Evolutionary conservation across 2,797 vertebrate species (phyloP).

Genomic region (Pseudomugil gertrudae): DNA sequence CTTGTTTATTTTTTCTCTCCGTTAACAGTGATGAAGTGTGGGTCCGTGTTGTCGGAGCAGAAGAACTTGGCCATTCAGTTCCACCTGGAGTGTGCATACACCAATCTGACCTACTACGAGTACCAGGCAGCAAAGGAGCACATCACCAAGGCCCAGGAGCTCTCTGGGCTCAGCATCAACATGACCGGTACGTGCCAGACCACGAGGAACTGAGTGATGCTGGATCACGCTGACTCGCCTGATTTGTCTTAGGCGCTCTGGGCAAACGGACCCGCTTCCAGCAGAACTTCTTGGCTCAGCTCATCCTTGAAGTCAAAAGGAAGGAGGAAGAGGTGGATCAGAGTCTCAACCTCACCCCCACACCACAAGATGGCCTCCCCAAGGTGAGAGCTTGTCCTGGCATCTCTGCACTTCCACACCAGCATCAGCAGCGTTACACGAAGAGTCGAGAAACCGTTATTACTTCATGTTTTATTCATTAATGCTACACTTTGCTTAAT

Average conservation of each 20-base stretch:
- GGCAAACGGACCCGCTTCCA: constrained; percentile 98
- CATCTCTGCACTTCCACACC: too few species aligned
- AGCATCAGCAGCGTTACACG: too few species aligned
- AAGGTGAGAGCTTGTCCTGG: constrained; percentile 85
- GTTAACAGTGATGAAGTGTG: constrained; percentile 76
- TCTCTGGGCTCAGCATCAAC: constrained; percentile 85
- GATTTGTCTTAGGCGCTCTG: constrained; percentile 85
- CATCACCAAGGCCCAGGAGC: constrained; percentile 83
- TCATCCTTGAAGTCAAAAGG: constrained; percentile 89
- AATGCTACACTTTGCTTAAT: too few species aligned
- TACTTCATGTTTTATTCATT: too few species aligned
- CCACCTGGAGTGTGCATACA: constrained; percentile 91
- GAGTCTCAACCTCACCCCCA: constrained; percentile 72
- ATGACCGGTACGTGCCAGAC: constrained; percentile 82
- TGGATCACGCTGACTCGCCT: constrained; percentile 12
- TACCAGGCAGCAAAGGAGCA: constrained; percentile 89
- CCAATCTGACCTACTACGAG: constrained; percentile 89
- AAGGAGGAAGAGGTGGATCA: constrained; percentile 63
- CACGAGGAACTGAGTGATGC: not conserved
- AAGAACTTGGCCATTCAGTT: constrained; percentile 87
- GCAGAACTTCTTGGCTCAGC: constrained; percentile 91
- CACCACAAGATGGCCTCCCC: constrained; percentile 84
- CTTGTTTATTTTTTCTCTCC: too few species aligned
- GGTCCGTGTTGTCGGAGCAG: constrained; percentile 75
- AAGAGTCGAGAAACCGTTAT: too few species aligned